Base-by-base conservation (phyloP, 2,113 vertebrate genomes). In the Bettongia penicillata region DNA sequence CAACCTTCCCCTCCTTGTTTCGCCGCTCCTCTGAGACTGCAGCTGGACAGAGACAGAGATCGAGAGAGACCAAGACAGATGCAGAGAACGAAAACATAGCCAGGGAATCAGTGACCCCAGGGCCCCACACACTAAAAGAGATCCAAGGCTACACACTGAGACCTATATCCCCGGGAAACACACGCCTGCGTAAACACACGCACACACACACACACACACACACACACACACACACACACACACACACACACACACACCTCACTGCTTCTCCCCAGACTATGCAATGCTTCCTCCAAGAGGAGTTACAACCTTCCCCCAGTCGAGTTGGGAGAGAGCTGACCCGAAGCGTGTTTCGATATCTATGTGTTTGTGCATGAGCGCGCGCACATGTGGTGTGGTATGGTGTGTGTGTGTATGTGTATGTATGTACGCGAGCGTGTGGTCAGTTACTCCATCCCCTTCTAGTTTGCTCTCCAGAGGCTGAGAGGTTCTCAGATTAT, bases 211-310 rank as follows among this genome's bases (percentile, higher is more conserved):
- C 24, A 90, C 43, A 26, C 47, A 90, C 43, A 68, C 61, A 68
- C 95, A 50, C 92, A 96, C 97, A 93, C 94, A 57, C 55, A 57
- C 55, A 57, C 55, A 57, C 55, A 89, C 89, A 89, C 43, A 89
- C 89, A 89, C 89, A 90, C 93, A 95, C 94, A 48, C 89, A 96
- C 94, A 92, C 89, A 93, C 1, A 53, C 53, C 7, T 31, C 95
- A 55, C 94, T 3, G 95, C 28, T 55, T 77, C 89, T 57, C 96
- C 92, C 61, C 93, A 91, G 43, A 7, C 23, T 93, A 96, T 3
- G 97, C 94, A 92, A 94, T 37, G 93, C 55, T 91, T 96, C 92
- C 96, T 94, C 93, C 97, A 97, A 93, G 93, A 95, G 90, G n/a
- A 55, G 91, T 77, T 91, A 51, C 94, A 52, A 50, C 55, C 96